Evolutionary conservation across 2,113 vertebrate species (phyloP).

Genomic region (Mesoclemmys tuberculata): DNA sequence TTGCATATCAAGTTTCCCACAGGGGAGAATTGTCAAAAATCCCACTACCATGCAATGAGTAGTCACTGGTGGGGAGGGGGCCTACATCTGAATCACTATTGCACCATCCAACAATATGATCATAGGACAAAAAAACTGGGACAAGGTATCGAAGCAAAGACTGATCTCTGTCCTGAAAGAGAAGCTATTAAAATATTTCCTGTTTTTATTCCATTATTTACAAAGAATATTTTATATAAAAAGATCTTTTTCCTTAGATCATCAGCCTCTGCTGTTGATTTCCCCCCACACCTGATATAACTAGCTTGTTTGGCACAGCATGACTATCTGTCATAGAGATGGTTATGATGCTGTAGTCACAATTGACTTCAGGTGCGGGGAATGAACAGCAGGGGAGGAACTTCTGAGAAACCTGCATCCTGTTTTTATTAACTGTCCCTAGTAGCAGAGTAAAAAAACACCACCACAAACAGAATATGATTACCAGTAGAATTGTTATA

Average conservation of each 20-base stretch:
- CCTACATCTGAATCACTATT: neutral
- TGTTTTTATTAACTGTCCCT: conserved; percentile 29
- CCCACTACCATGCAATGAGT: neutral
- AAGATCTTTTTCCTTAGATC: neutral
- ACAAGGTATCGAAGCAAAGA: neutral
- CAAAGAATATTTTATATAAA: neutral
- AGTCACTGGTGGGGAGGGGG: accelerated
- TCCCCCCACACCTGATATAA: neutral
- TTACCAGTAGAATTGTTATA: neutral
- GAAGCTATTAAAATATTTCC: neutral
- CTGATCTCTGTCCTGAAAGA: neutral
- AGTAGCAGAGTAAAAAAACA: neutral
- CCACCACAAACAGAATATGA: neutral
- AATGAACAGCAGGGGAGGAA: neutral
- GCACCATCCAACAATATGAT: neutral
- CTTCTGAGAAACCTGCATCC: conserved; percentile 30
- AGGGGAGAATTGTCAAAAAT: neutral
- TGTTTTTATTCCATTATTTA: neutral
- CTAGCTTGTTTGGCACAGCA: neutral
- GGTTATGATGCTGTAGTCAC: neutral
- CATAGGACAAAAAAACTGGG: neutral
- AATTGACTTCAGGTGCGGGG: neutral
- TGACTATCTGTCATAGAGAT: neutral
- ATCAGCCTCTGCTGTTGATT: neutral
- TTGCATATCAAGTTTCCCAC: neutral